These are phyloP conservation scores for Trichechus manatus DNA, from an alignment of 2,113 vertebrate genomes.

Conservation along the genomic window DNA sequence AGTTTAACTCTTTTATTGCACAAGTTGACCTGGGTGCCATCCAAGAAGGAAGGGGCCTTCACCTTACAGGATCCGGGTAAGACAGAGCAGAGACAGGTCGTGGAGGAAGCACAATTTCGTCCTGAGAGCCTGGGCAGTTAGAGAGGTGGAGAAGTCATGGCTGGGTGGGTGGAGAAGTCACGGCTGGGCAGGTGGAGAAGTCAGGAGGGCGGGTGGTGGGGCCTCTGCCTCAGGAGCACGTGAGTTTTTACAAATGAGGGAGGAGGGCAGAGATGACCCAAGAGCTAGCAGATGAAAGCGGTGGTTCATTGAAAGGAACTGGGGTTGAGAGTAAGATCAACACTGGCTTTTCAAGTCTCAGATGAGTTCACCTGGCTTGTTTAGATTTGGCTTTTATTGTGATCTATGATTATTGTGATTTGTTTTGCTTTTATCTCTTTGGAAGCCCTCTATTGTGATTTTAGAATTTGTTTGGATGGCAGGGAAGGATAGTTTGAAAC, in stretches of 20 bases:
- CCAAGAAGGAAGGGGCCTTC: conserved; percentile 50
- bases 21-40: conserved; percentile 29
- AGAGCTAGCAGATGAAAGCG: neutral
- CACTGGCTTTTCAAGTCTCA: neutral
- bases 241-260: neutral
- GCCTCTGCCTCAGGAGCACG: neutral
- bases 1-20: conserved; percentile 50
- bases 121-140: accelerated
- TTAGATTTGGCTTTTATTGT: conserved; percentile 11
- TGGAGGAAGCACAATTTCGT: neutral
- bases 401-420: neutral
- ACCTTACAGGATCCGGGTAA: neutral
- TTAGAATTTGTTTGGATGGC: neutral
- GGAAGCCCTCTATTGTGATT: neutral
- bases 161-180: neutral
- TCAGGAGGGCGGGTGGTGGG: too few relatives aligned
- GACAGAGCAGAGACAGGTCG: neutral
- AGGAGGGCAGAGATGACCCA: neutral
- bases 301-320: neutral
- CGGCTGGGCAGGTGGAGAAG: accelerated
- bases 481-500: neutral
- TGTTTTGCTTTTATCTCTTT: neutral
- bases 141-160: neutral
- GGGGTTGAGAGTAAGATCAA: neutral
- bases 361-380: neutral